phyloP scores from a whole-genome alignment of 2,797 vertebrate species.

The Pseudochirops cupreus region DNA sequence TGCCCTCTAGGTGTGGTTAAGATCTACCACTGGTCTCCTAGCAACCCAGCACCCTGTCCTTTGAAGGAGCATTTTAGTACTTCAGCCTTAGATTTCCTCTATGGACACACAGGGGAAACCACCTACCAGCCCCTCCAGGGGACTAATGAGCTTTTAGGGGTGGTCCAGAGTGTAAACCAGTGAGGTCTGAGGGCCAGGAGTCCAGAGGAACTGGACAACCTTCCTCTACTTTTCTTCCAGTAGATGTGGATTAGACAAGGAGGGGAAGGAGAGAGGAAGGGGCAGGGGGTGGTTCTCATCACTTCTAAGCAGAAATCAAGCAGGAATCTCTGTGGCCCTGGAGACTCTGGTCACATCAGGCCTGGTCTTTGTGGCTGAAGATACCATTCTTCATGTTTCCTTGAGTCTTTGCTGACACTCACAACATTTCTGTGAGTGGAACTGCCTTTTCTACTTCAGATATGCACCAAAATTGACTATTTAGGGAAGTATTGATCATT shows the following conservation, averaged over 20 bases:
- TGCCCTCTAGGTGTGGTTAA: constrained; percentile 74
- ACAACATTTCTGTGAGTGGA: neutral
- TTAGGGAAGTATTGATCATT: neutral
- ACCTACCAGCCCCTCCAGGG: constrained; percentile 2
- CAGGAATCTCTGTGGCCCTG: neutral
- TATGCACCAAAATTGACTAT: neutral
- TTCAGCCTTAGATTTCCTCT: constrained; percentile 36
- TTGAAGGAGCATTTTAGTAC: constrained; percentile 52
- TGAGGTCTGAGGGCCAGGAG: neutral
- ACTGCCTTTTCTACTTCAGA: neutral
- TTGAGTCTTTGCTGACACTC: neutral
- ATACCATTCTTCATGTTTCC: neutral
- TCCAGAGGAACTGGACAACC: neutral
- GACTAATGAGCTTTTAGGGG: constrained; percentile 27
- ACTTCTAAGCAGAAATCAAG: neutral
- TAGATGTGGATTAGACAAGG: neutral
- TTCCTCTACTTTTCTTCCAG: neutral
- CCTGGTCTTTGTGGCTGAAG: neutral
- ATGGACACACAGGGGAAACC: constrained; percentile 2
- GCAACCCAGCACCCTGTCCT: constrained; percentile 66
- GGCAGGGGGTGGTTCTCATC: neutral
- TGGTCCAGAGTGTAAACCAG: neutral
- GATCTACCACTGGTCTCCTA: constrained; percentile 68
- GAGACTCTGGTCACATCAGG: neutral
- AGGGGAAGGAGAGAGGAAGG: neutral